Evolutionary conservation across 2,797 vertebrate species (phyloP), one percentile per base, ranked within the genome.

Genomic region (Carapus acus): DNA sequence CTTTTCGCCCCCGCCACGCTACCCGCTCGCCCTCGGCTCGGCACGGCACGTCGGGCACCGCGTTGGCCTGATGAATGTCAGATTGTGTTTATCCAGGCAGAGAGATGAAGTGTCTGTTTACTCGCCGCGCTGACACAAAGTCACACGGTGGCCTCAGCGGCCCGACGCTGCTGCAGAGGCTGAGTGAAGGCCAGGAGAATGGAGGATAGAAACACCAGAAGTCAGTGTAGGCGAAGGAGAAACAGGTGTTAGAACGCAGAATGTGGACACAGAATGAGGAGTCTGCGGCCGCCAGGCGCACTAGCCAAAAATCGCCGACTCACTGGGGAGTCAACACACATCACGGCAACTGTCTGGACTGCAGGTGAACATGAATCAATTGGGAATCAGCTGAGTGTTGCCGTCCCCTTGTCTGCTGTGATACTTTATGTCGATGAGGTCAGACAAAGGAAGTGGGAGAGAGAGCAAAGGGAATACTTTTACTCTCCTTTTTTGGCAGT

Each of bases 281-380:
- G 75, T 83, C 82, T 77, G 76, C 56, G 49, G 65, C 60, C 12
- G 50, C n/a, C 33, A n/a, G n/a, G n/a, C n/a, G n/a, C n/a, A n/a
- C n/a, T n/a, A n/a, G n/a, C n/a, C n/a, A n/a, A n/a, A n/a, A n/a
- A n/a, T n/a, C n/a, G n/a, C n/a, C n/a, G n/a, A n/a, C n/a, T n/a
- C n/a, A n/a, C n/a, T n/a, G n/a, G n/a, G n/a, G n/a, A n/a, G n/a
- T n/a, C n/a, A n/a, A n/a, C n/a, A n/a, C n/a, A n/a, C n/a, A n/a
- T n/a, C n/a, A n/a, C n/a, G n/a, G n/a, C n/a, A n/a, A n/a, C n/a
- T n/a, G n/a, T n/a, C n/a, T n/a, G n/a, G n/a, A n/a, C n/a, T n/a
- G n/a, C n/a, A n/a, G n/a, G n/a, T n/a, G n/a, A n/a, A n/a, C n/a
- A n/a, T n/a, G n/a, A n/a, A n/a, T n/a, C n/a, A n/a, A n/a, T n/a